phyloP scores from a whole-genome alignment of 2,113 vertebrate genomes.

The Epinephelus moara region DNA sequence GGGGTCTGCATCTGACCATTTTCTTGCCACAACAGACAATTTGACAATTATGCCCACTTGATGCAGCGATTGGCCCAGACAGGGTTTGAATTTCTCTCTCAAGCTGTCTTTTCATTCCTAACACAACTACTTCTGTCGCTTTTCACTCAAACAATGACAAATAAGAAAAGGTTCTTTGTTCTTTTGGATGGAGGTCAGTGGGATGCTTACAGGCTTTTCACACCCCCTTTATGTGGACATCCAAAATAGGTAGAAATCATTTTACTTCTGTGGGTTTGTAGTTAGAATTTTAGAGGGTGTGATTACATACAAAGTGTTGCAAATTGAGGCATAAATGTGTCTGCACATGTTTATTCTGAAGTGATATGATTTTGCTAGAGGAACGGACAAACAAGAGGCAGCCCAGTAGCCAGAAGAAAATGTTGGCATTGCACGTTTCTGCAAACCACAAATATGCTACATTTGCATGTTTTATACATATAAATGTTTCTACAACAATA shows the following conservation, averaged over 20 bases:
- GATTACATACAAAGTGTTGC: background rate
- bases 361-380: too few species aligned
- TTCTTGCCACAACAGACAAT: background rate
- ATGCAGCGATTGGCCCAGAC: background rate
- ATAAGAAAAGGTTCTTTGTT: background rate
- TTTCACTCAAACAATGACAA: background rate
- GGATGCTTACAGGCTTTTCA: background rate
- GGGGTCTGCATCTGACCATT: background rate
- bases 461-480: too few species aligned
- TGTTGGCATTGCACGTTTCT: too few species aligned
- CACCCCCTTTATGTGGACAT: background rate
- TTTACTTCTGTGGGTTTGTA: background rate
- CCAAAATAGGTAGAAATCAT: background rate
- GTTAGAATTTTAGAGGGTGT: background rate
- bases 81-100: background rate
- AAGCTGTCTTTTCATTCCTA: background rate
- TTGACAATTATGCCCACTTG: background rate
- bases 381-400: too few species aligned
- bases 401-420: too few species aligned
- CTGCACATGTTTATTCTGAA: background rate
- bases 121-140: background rate
- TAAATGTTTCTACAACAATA: too few species aligned
- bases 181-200: too few species aligned
- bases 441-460: too few species aligned
- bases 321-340: background rate